Base-by-base conservation (phyloP, 2,888 invertebrate species). In the Pachymerium ferrugineum region DNA sequence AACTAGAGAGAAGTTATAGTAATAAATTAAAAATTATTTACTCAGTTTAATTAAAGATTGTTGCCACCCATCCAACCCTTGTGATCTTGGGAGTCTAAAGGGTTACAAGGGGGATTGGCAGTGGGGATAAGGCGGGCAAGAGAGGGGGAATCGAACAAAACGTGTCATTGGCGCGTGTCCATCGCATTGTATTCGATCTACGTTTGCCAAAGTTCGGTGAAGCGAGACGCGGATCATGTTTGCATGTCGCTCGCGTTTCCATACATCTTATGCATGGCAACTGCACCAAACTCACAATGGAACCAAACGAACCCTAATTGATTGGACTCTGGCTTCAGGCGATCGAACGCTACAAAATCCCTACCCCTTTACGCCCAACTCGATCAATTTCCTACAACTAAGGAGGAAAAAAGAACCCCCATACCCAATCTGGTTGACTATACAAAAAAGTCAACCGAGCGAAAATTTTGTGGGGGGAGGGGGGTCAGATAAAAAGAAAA, bases 241-340 rank as follows among this genome's bases (percentile, higher is more conserved):
- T 54, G 54, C 54, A 54, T 54, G 54, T 54, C 54, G 54, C 54
- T 54, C 54, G 54, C 54, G 54, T 54, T 28, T 54, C 54, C 54
- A 28, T 54, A 25, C 54, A 54, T 54, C 54, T 54, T 54, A 25
- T 54, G 54, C 54, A 54, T 25, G 54, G 54, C 25, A 54, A 54
- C 54, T 54, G 54, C 54, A 54, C 54, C 19, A 22, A 25, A 54
- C 25, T 54, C 54, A 54, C 54, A 54, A 54, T 54, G 25, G 54
- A 54, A 54, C 54, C 54, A 54, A 54, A 54, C 54, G 54, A 54
- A 54, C 54, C 54, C 54, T 54, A 54, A 54, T 54, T 54, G 54
- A 54, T 54, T 54, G 54, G 54, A 54, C 54, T 54, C 19, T 54
- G 54, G 54, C 54, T 54, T 28, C 54, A 28, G 54, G 54, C 54